phyloP scores from a whole-genome alignment of 2,888 invertebrate species.

The Dynastes maya region DNA sequence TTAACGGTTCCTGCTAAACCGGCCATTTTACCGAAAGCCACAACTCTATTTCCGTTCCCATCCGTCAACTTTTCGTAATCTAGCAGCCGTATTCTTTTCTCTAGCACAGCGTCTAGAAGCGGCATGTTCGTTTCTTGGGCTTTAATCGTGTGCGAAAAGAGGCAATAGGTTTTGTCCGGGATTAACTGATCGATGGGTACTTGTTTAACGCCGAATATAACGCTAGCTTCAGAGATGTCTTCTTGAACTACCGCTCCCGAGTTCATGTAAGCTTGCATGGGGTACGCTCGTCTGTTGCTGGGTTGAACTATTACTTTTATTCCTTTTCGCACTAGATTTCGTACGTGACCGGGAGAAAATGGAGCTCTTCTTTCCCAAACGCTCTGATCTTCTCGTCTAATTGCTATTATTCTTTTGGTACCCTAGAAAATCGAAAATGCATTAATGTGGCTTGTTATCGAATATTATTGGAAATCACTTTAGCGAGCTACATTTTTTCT shows the following conservation, averaged over 20 bases:
- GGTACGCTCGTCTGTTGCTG: constrained; percentile 97
- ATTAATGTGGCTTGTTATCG: not conserved
- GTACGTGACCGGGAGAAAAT: constrained; percentile 92
- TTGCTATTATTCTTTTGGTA: constrained; percentile 81
- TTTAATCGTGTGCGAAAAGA: constrained; percentile 99
- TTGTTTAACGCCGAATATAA: constrained; percentile 98
- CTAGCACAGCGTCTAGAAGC: constrained; percentile 93
- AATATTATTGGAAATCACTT: not conserved
- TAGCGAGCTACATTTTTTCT: not conserved
- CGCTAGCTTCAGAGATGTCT: constrained; percentile 95
- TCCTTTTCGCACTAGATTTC: constrained; percentile 87
- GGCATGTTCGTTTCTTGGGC: constrained; percentile 99
- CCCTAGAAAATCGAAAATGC: constrained; percentile 52
- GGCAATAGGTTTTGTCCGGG: constrained; percentile 97
- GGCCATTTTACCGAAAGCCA: constrained; percentile 99
- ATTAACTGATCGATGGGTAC: constrained; percentile 93
- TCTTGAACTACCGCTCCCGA: constrained; percentile 96
- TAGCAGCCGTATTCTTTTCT: constrained; percentile 95
- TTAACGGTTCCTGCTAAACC: constrained; percentile 99
- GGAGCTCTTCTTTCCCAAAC: constrained; percentile 98
- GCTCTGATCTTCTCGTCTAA: constrained; percentile 93
- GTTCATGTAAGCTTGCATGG: constrained; percentile 95
- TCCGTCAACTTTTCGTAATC: constrained; percentile 98
- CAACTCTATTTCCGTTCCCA: constrained; percentile 85
- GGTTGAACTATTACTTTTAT: constrained; percentile 98